phyloP scores from a whole-genome alignment of 1,140 invertebrate genomes.

The Tetramorium alpestre region DNA sequence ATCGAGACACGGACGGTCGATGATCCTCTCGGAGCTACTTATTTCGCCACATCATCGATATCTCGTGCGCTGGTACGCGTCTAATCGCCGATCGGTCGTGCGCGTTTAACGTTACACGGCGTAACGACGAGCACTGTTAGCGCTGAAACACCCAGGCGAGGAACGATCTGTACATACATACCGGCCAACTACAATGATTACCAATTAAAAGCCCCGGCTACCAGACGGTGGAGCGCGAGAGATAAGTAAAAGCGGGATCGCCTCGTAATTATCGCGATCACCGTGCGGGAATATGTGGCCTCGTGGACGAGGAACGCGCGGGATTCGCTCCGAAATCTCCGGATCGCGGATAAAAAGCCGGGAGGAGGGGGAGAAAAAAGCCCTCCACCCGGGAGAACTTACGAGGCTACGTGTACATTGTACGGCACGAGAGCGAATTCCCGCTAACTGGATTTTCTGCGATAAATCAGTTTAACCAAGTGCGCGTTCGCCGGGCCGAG shows the following conservation, averaged over 20 bases:
- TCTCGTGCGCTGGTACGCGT: constrained; percentile 52
- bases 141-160: background rate
- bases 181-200: constrained; percentile 31
- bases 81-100: constrained; percentile 48
- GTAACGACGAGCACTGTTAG: constrained; percentile 32
- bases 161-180: constrained; percentile 9
- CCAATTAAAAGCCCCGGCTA: constrained; percentile 21
- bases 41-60: constrained; percentile 72
- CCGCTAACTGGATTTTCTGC: constrained; percentile 65
- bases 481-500: constrained; percentile 18
- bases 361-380: background rate
- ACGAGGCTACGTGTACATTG: background rate
- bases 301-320: background rate
- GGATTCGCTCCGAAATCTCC: background rate
- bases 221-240: background rate
- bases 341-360: constrained; percentile 1
- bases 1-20: constrained; percentile 77
- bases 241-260: background rate
- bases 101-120: constrained; percentile 37
- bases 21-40: constrained; percentile 71
- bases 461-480: constrained; percentile 63
- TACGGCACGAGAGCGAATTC: constrained; percentile 47
- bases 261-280: background rate
- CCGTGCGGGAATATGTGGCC: background rate
- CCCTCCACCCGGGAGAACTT: background rate